Evolutionary conservation across 2,797 vertebrate genomes (phyloP), one percentile per base, ranked within the genome.

Genomic region (Dermochelys coriacea): DNA sequence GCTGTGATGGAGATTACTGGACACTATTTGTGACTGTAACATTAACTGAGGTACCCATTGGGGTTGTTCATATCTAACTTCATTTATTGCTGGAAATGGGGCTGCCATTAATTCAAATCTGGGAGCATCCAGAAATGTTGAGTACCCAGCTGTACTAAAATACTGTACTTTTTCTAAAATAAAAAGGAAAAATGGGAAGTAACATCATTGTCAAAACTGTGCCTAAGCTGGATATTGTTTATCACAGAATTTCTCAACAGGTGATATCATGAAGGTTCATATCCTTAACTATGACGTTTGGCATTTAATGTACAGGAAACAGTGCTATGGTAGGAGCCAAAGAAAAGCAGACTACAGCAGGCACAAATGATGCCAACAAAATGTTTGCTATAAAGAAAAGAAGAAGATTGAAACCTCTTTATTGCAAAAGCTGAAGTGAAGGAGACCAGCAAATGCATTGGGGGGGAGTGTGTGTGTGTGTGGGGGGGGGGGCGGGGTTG

Each of bases 91-190:
- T 91, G 61, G 47, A 94, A 92, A 88, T 41, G 81, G 52, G 27
- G 23, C 41, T 79, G 37, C 31, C 25, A 23, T 89, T 94, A 55
- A 45, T 85, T 91, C 90, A 86, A 80, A 84, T 90, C 82, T 55
- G 71, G 89, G 34, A 90, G 47, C n/a, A 86, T 52, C n/a, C 34
- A 71, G 55, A 91, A 93, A 45, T 50, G 29, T 86, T 86, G 55
- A 49, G 12, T 37, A 6, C 91, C 91, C 85, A 86, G 41, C 59
- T 89, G 89, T 41, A 41, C 41, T 41, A 41, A 41, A 41, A 41
- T 41, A 41, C 41, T 41, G 41, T 41, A 41, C 41, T 41, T 41
- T 41, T 41, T 41, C 5, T 41, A n/a, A 61, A 5, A 59, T 84
- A 74, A 90, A 84, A 54, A 64, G 54, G 49, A 82, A 49, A 3